A percentile compares a stretch with the other conserved stretches of the same genome.
Conservation (phyloP, 1,140 invertebrate genomes). For the Daktulosphaira vitifoliae region DNA sequence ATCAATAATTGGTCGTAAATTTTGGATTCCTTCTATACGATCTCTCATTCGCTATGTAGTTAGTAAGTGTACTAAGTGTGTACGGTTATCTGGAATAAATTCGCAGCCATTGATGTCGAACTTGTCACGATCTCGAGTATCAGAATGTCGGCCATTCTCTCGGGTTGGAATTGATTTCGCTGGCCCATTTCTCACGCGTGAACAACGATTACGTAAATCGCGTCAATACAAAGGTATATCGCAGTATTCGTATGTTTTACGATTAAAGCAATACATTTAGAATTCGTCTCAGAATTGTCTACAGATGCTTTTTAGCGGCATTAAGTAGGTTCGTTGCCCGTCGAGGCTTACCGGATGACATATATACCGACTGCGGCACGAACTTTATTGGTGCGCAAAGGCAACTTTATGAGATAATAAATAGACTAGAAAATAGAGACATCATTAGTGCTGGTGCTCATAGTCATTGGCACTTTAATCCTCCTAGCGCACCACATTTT, state of each 20-base stretch:
- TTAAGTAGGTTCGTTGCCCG: conserved; percentile 36
- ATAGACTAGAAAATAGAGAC: no score
- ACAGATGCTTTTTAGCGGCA: conserved; percentile 42
- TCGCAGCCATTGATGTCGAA: conserved; percentile 38
- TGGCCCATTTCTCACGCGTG: background rate
- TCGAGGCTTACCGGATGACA: conserved; percentile 40
- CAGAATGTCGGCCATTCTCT: no score
- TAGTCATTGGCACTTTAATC: conserved; percentile 1
- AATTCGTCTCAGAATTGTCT: conserved; percentile 42
- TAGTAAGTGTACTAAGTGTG: no score
- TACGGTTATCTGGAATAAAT: background rate
- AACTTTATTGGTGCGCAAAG: conserved; percentile 42
- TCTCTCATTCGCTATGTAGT: no score
- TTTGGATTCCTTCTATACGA: background rate
- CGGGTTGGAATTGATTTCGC: conserved; percentile 38
- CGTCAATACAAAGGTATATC: background rate
- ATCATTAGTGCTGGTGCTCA: no score
- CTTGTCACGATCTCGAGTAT: no score
- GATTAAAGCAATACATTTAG: conserved; percentile 44
- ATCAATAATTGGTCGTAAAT: background rate
- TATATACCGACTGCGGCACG: conserved; percentile 43
- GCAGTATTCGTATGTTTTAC: conserved; percentile 44
- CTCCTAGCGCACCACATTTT: conserved; percentile 5
- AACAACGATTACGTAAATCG: background rate
- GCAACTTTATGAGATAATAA: background rate